These are phyloP conservation scores for Apostichopus leukothele DNA, from an alignment of 53 echinoderm and acorn worm species.

Conservation along the genomic window DNA sequence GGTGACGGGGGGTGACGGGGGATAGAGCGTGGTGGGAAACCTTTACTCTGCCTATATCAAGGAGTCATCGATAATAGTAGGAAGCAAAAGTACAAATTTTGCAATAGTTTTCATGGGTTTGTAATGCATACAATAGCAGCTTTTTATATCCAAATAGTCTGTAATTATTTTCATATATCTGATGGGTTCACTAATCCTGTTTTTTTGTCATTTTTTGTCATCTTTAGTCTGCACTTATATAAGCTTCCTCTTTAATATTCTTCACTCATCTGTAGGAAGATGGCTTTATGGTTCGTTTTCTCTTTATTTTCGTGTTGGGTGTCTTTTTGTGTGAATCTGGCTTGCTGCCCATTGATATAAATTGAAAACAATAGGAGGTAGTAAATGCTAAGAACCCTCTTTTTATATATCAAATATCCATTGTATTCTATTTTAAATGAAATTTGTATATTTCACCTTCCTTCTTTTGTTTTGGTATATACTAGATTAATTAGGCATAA, in stretches of 20 bases:
- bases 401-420: slow-evolving; percentile 1
- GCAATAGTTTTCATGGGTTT: not conserved
- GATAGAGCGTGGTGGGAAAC: too few relatives aligned
- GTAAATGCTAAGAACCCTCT: not conserved
- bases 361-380: not conserved
- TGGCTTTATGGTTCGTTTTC: not conserved
- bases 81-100: too few relatives aligned
- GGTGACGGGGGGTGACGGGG: too few relatives aligned
- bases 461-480: not conserved
- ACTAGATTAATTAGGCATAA: not conserved
- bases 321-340: not conserved
- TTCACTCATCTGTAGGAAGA: not conserved
- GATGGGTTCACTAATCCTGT: not conserved
- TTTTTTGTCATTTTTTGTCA: too few relatives aligned
- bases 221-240: too few relatives aligned
- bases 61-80: too few relatives aligned
- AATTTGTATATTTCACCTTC: slow-evolving; percentile 3
- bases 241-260: not conserved
- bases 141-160: slow-evolving; percentile 3
- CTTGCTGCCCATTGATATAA: not conserved
- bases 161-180: not conserved
- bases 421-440: slow-evolving; percentile 14
- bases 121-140: not conserved
- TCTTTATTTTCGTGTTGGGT: not conserved
- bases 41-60: too few relatives aligned